A percentile compares a stretch with the other conserved stretches of the same genome.
phyloP scores from a whole-genome alignment of 2,888 invertebrate species.

The Drosophila dives region DNA sequence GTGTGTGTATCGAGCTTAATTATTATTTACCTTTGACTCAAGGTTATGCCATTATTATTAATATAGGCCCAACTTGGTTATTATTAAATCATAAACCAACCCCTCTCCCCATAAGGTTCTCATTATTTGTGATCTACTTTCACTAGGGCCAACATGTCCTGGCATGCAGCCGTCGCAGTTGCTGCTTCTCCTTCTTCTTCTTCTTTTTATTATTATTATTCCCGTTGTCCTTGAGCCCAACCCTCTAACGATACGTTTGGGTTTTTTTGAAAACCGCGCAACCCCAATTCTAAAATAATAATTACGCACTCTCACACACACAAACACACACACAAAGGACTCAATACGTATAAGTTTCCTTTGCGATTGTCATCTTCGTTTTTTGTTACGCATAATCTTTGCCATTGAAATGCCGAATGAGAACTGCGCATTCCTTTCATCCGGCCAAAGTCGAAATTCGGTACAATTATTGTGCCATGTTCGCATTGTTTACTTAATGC shows the following conservation, averaged over 20 bases:
- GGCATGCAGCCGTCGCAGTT: slow-evolving; percentile 55
- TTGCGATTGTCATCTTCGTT: slow-evolving; percentile 51
- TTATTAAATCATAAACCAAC: slow-evolving; percentile 73
- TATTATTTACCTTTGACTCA: slow-evolving; percentile 75
- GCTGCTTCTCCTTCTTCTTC: slow-evolving; percentile 8
- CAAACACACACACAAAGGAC: slow-evolving; percentile 1
- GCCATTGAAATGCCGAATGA: slow-evolving; percentile 41
- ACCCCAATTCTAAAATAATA: slow-evolving; percentile 66
- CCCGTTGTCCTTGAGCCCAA: slow-evolving; percentile 70
- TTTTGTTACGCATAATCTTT: slow-evolving; percentile 60
- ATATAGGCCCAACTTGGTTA: slow-evolving; percentile 69
- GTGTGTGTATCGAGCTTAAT: slow-evolving; percentile 54
- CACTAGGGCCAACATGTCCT: slow-evolving; percentile 50
- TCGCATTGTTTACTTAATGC: slow-evolving; percentile 36
- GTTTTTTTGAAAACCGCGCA: slow-evolving; percentile 54
- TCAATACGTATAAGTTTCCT: slow-evolving; percentile 32
- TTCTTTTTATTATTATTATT: neutral
- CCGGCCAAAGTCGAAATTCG: slow-evolving; percentile 55
- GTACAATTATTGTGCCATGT: slow-evolving; percentile 58
- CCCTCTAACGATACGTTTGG: slow-evolving; percentile 48
- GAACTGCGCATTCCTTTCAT: slow-evolving; percentile 62
- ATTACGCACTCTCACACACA: slow-evolving; percentile 53
- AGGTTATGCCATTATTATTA: slow-evolving; percentile 71
- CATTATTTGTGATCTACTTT: slow-evolving; percentile 61
- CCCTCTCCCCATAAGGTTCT: slow-evolving; percentile 21